Evolutionary conservation across 2,888 invertebrate species (phyloP), one percentile per base, ranked within the genome.

Genomic region (Lypha dubia): DNA sequence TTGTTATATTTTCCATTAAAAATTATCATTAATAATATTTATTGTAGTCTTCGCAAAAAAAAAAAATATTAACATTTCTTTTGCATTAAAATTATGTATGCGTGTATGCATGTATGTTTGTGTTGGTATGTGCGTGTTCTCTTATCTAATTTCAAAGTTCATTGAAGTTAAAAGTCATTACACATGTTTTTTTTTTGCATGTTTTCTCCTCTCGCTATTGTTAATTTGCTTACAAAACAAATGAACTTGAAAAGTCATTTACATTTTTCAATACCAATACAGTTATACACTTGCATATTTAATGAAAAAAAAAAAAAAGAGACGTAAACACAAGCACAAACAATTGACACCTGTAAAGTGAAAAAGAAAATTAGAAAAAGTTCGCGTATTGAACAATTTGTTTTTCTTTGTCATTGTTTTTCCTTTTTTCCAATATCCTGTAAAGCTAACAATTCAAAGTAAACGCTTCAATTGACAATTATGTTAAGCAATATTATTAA

Each of bases 401-500:
- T 51, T 60, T 63, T 35, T 11, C 17, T 62, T 70, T 24, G n/a
- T 17, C 41, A 38, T 41, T 53, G 28, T 28, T 13, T 4, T 11
- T n/a, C 17, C n/a, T 62, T 38, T 70, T 38, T 28, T n/a, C 28
- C 62, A 73, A 74, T 74, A 84, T 73, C 70, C 70, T 79, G 73
- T 22, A 28, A 77, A 70, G 68, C 24, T 68, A 77, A 74, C 68
- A 79, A 60, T 65, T 79, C 44, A 49, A 68, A 58, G 74, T 75
- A 81, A 83, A 86, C 84, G 84, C 84, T 86, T 79, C 84, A 84
- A 86, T 86, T 87, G 87, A 84, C 84, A 87, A 86, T 86, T 80
- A 87, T 86, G 87, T 84, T 84, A 85, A 87, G 84, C 86, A 86
- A 86, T 85, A 74, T 86, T 86, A 85, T 86, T 86, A 86, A 87